Evolutionary conservation across 2,113 vertebrate genomes (phyloP).

Genomic region (Speoplatyrhinus poulsoni): DNA sequence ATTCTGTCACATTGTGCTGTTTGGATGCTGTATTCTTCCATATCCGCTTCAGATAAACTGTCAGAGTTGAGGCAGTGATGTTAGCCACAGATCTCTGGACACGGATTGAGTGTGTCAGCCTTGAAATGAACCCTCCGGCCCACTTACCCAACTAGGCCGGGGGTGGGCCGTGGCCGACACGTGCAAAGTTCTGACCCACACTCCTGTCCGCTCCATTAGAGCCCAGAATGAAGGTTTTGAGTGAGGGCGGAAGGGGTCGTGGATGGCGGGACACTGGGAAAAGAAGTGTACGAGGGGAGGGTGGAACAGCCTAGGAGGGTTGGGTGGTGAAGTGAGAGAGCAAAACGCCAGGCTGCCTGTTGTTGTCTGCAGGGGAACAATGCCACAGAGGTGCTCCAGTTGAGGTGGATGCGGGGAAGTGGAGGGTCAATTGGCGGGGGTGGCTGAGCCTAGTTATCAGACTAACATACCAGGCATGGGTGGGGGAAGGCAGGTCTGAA

Average conservation of each 20-base stretch:
- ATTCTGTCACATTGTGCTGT: too few species aligned
- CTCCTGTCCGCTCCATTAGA: not conserved
- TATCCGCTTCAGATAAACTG: not conserved
- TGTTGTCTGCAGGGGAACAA: too few species aligned
- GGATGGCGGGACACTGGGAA: conserved; percentile 4
- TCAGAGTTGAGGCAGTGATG: not conserved
- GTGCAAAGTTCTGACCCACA: conserved; percentile 28
- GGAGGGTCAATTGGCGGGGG: not conserved
- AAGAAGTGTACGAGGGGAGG: not conserved
- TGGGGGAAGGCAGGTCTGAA: conserved; percentile 14
- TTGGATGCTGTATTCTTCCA: too few species aligned
- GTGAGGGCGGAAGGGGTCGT: conserved; percentile 1
- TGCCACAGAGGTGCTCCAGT: too few species aligned
- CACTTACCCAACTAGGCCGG: not conserved
- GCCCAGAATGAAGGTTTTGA: conserved; percentile 12
- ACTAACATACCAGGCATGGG: conserved; percentile 15
- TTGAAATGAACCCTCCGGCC: conserved; percentile 32
- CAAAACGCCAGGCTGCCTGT: not conserved
- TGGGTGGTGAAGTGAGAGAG: conserved; percentile 1
- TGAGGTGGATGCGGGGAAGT: not conserved
- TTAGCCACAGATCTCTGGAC: conserved; percentile 21
- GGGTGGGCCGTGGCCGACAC: conserved; percentile 10
- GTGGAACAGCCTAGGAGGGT: not conserved
- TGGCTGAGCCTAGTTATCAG: too few species aligned
- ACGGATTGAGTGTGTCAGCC: conserved; percentile 31